Evolutionary conservation across 2,797 vertebrate genomes (phyloP), one percentile per base, ranked within the genome.

Genomic region (Cynopterus sphinx): DNA sequence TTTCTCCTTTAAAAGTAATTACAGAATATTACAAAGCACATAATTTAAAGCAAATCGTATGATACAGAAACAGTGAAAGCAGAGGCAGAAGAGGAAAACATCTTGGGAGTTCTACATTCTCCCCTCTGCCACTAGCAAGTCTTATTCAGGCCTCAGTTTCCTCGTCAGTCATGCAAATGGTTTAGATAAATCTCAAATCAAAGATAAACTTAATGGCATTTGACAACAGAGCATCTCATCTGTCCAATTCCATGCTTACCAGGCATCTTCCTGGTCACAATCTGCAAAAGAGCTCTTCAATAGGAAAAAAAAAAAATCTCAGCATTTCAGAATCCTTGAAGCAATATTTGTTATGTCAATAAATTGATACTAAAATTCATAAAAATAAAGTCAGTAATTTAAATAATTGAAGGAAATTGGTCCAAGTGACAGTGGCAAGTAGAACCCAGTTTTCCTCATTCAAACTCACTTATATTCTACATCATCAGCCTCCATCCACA

Each of bases 1-100:
- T 82, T 85, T 53, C n/a, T 61, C 55, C 68, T 87, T 75, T 81
- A 61, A 90, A 92, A 90, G 77, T 46, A 77, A 75, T 70, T 57
- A 91, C 3, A 87, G 21, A 94, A 28, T 31, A 71, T 22, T 71
- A 15, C 9, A 51, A 75, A 68, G 67, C 31, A 24, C 26, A 39
- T 41, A 79, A 5, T 75, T 85, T 81, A 68, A 49, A 84, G 31
- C 39, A 94, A 75, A 79, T 63, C 31, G 49, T 39, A 9, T 43
- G 61, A 77, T 28, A 71, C 0, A 90, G 46, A 57, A 92, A 79
- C n/a, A 71, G 51, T 87, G 31, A 24, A 75, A 86, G 19, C 22
- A 49, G 36, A 91, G 49, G 7, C 26, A 73, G 8, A 77, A 90
- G 31, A 88, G 61, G 22, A 41, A 70, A 39, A 75, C 57, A 24